Evolutionary conservation across 1,140 invertebrate species (phyloP), one percentile per base, ranked within the genome.

Genomic region (Tetragnatha versicolor): DNA sequence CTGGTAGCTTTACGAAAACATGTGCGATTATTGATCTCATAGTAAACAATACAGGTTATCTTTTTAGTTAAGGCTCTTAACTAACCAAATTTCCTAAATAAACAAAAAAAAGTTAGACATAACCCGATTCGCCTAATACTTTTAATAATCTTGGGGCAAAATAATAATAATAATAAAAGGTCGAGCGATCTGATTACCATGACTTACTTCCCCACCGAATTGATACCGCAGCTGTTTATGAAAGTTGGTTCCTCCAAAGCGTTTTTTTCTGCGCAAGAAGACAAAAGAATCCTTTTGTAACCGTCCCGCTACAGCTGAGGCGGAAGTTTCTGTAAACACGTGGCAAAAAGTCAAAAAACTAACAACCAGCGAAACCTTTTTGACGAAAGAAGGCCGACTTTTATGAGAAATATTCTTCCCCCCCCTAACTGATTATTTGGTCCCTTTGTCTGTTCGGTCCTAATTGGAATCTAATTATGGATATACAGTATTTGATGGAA

Each of bases 401-500:
- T 49, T 37, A 55, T 70, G 68, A 37, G 68, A 55, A 70, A 22
- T 55, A 42, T 70, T 49, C n/a, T n/a, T 68, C 47, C 31, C 49
- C 55, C 47, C 20, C 27, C 12, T 53, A 33, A 35, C 68, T 55
- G 68, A 70, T 55, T 70, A 70, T 70, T 70, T 27, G 68, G 6
- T 25, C 68, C 33, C 12, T 70, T 70, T 70, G 68, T 70, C 49
- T 55, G 29, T 27, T 31, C n/a, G 22, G n/a, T 70, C 47, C 68
- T 70, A 70, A 55, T 70, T 70, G 68, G 49, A 70, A 70, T 70
- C 68, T 70, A 70, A 70, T 70, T 70, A 70, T 70, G 68, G 51
- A 70, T 55, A 55, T 55, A n/a, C n/a, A 55, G 29, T 29, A 66
- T 47, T 66, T 47, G 39, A 66, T 66, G 63, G 42, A 39, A 55